phyloP scores from a whole-genome alignment of 2,113 vertebrate species.

The Gymnocephalus cernua region DNA sequence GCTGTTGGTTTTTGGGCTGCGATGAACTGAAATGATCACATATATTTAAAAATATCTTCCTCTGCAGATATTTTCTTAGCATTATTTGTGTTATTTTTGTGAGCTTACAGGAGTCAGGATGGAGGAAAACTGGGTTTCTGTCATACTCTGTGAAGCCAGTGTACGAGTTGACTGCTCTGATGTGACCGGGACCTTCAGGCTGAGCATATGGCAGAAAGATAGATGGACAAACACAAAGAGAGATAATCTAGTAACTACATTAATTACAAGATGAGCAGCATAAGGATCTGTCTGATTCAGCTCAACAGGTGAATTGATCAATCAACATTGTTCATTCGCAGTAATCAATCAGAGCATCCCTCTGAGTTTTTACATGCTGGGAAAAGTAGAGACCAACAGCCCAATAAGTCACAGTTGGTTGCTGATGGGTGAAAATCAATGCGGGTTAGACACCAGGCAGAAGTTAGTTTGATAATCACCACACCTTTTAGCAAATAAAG shows the following conservation, averaged over 20 bases:
- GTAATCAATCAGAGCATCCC: too few species aligned
- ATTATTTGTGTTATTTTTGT: not conserved
- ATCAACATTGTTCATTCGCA: too few species aligned
- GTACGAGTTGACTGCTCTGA: constrained; percentile 89
- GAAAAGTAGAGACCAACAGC: too few species aligned
- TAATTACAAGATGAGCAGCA: too few species aligned
- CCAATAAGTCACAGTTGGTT: too few species aligned
- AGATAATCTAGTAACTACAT: not conserved
- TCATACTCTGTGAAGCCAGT: constrained; percentile 89
- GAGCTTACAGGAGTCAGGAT: constrained; percentile 88
- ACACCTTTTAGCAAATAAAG: too few species aligned
- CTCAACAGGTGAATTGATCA: too few species aligned
- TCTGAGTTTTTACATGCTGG: too few species aligned
- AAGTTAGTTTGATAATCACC: too few species aligned
- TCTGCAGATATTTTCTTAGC: not conserved
- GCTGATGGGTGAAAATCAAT: too few species aligned
- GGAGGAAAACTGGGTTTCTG: constrained; percentile 82
- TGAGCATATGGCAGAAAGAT: constrained; percentile 72
- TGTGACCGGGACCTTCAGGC: constrained; percentile 79
- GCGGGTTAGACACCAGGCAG: too few species aligned
- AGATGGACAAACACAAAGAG: not conserved
- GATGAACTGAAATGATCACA: not conserved
- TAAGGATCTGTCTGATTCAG: too few species aligned
- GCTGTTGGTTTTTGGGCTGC: not conserved
- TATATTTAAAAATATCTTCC: not conserved